Percentiles rank a stretch among this genome's conserved stretches.
Conservation (phyloP, 1,140 invertebrate species). For the Spodoptera frugiperda region DNA sequence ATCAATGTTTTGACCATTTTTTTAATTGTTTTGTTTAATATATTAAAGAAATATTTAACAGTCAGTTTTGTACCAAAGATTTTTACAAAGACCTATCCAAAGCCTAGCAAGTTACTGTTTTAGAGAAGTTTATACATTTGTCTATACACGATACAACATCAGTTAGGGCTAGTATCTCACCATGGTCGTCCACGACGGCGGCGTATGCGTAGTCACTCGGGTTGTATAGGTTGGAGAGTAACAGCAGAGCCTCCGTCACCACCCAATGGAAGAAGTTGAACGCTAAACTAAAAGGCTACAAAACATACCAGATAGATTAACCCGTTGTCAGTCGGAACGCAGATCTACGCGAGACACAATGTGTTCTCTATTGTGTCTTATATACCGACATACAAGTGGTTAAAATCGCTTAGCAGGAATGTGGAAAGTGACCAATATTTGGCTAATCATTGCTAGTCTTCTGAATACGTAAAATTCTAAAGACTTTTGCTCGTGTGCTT, state of each 20-base stretch:
- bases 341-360: too few species aligned
- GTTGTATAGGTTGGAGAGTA: slow-evolving; percentile 67
- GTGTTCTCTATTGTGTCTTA: not conserved
- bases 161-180: slow-evolving; percentile 49
- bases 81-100: too few species aligned
- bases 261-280: slow-evolving; percentile 73
- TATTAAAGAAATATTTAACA: not conserved
- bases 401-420: too few species aligned
- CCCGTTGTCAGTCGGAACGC: too few species aligned
- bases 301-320: slow-evolving; percentile 3
- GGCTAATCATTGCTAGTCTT: too few species aligned
- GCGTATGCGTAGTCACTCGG: slow-evolving; percentile 63
- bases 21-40: not conserved
- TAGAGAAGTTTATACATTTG: too few species aligned
- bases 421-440: too few species aligned
- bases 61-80: too few species aligned
- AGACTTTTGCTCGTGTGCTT: too few species aligned
- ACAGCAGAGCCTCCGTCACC: slow-evolving; percentile 67
- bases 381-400: not conserved
- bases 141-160: too few species aligned
- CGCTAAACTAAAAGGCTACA: slow-evolving; percentile 71
- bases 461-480: too few species aligned
- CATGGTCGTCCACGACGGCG: slow-evolving; percentile 52
- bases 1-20: not conserved
- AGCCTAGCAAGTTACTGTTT: too few species aligned